Evolutionary conservation across 1,140 invertebrate species (phyloP), one percentile per base, ranked within the genome.

Genomic region (Drosophila guanche): DNA sequence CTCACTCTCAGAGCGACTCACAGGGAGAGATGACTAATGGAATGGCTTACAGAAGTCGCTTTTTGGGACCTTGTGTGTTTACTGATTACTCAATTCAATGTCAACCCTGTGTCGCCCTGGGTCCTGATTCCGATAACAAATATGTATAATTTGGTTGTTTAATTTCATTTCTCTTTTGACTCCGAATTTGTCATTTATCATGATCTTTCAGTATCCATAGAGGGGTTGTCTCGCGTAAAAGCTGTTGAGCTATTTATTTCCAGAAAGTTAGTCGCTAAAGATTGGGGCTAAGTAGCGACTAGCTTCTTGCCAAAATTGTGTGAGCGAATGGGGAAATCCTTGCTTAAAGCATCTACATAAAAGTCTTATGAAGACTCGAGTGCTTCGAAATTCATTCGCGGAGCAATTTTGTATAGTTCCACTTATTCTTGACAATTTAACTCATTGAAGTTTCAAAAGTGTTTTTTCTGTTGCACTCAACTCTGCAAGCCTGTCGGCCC

Each of bases 11-110:
- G 57, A 59, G 50, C 54, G 45, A 29, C 29, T 10, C 56, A 22
- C 20, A 12, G 6, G 48, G 51, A 48, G 41, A 74, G 70, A 76
- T 85, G 80, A 85, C 80, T 85, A 85, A 85, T 85, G 80, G 79
- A 71, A 68, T 80, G 80, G 77, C 76, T 86, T 84, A 62, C 37
- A 55, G 56, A 52, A 71, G 68, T 60, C 68, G 51, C 43, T 71
- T 71, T 65, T 53, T 65, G 70, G 14, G 71, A 61, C 70, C 65
- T 71, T 52, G 70, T 74, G 74, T 74, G 70, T 63, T 69, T 65
- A 52, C 70, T 74, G 70, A 74, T 74, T 74, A 74, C 63, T 74
- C 70, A 74, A 74, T 74, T 74, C 33, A 37, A 70, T 57, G 58
- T 47, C 68, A 73, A 46, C 53, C 50, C 65, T 10, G 41, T 27